Conservation (phyloP, 1,140 invertebrate species). For the Batillaria attramentaria region DNA sequence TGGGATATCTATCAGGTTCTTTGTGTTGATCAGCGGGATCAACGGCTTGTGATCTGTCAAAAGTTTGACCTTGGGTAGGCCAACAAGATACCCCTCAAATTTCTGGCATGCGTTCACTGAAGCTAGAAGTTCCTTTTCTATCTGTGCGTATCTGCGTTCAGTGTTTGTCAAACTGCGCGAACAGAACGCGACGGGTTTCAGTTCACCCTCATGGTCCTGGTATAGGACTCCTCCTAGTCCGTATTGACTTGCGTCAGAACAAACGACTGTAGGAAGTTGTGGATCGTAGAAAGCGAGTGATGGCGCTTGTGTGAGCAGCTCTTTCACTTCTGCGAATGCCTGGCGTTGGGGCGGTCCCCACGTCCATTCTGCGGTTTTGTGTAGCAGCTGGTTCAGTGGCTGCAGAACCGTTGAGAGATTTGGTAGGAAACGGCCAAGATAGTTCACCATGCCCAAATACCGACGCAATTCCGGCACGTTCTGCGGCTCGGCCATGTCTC, state of each 20-base stretch:
- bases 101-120: conserved; percentile 74
- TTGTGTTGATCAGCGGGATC: conserved; percentile 47
- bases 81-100: conserved; percentile 74
- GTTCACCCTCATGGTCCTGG: conserved; percentile 33
- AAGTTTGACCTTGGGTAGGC: conserved; percentile 52
- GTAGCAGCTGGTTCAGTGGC: conserved; percentile 21
- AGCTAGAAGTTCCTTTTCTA: conserved; percentile 75
- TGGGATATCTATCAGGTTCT: conserved; percentile 37
- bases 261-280: conserved; percentile 35
- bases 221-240: conserved; percentile 41
- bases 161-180: conserved; percentile 70
- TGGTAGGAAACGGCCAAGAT: conserved; percentile 32
- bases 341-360: conserved; percentile 15
- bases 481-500: not conserved
- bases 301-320: conserved; percentile 33
- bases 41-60: conserved; percentile 67
- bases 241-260: conserved; percentile 41
- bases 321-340: conserved; percentile 21
- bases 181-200: conserved; percentile 67
- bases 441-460: conserved; percentile 25
- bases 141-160: conserved; percentile 73
- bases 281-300: conserved; percentile 6
- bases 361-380: conserved; percentile 37
- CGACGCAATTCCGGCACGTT: conserved; percentile 2
- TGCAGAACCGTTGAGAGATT: conserved; percentile 26